Evolutionary conservation across 2,113 vertebrate species (phyloP).

Genomic region (Promerops cafer): DNA sequence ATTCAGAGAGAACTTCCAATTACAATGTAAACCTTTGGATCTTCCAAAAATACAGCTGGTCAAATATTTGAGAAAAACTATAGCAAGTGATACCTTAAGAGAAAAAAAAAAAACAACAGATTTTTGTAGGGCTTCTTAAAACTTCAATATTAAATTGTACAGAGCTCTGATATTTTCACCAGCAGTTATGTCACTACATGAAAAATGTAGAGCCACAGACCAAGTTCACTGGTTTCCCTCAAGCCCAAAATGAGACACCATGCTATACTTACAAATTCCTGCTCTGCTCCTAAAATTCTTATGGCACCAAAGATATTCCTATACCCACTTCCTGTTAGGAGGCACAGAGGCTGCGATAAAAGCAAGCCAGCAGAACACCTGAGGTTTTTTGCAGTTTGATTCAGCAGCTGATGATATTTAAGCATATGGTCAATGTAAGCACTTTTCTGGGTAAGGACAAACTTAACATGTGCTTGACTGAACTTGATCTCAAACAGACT

Average conservation of each 20-base stretch:
- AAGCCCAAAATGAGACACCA: background rate
- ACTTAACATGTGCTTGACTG: background rate
- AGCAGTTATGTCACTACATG: background rate
- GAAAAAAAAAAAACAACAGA: background rate
- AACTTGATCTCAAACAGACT: background rate
- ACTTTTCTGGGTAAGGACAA: background rate
- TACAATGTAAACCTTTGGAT: background rate
- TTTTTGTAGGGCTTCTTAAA: background rate
- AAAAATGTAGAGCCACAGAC: background rate
- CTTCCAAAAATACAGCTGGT: background rate
- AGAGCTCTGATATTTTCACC: background rate
- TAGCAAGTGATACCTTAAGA: background rate
- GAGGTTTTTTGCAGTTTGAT: background rate
- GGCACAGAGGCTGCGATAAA: background rate
- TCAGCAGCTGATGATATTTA: slow-evolving; percentile 19
- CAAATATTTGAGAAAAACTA: background rate
- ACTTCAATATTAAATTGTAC: background rate
- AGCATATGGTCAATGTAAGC: background rate
- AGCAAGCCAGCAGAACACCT: background rate
- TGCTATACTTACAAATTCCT: background rate
- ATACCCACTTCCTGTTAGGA: background rate
- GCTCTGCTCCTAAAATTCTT: background rate
- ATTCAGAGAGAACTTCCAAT: background rate
- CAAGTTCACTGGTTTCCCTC: background rate
- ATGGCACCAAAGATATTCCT: background rate